Evolutionary conservation across 2,113 vertebrate genomes (phyloP).

Genomic region (Amblyopsis rosae): DNA sequence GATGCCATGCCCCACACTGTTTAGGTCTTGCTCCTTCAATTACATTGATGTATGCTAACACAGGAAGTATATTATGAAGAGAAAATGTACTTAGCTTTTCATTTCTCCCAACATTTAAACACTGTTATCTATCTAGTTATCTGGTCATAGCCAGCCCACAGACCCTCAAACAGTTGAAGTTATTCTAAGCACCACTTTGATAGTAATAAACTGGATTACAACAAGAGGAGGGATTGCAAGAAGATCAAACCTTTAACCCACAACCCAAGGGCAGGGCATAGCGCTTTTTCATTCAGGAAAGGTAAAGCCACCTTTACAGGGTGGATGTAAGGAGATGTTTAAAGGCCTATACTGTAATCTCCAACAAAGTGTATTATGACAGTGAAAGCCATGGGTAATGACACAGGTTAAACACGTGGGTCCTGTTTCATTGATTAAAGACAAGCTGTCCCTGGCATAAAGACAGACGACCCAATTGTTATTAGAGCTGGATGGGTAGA

Average conservation of each 20-base stretch:
- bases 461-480: constrained; percentile 3
- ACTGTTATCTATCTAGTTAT: too few species aligned
- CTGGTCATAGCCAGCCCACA: too few species aligned
- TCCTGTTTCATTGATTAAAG: background rate
- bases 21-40: constrained; percentile 10
- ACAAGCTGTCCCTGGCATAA: background rate
- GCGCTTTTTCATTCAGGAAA: background rate
- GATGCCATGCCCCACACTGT: constrained; percentile 31
- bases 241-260: background rate
- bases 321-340: background rate
- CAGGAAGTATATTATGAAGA: too few species aligned
- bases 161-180: too few species aligned
- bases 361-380: background rate
- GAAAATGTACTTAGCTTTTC: too few species aligned
- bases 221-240: background rate
- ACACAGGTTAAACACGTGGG: background rate
- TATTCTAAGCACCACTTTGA: too few species aligned
- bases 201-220: too few species aligned
- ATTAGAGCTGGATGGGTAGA: background rate
- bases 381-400: constrained; percentile 2
- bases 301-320: background rate
- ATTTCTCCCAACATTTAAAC: too few species aligned
- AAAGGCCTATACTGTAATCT: background rate
- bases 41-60: constrained; percentile 1
- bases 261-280: background rate